Conservation (phyloP, 1,140 invertebrate species). For the Megalonaias nervosa region DNA sequence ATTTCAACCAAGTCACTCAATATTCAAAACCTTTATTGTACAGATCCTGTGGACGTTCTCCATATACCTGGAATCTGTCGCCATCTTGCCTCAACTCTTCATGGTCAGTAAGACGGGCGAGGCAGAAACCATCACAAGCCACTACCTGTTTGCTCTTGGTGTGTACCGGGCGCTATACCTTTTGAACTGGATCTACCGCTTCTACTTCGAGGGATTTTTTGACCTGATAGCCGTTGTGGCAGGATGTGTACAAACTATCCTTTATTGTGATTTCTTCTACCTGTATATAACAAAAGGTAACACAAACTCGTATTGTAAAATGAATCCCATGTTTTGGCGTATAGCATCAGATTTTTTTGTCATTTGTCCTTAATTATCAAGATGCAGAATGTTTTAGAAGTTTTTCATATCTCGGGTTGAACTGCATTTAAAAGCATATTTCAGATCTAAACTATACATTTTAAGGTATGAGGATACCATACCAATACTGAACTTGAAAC, state of each 20-base stretch:
- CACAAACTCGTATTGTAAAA: conserved; percentile 1
- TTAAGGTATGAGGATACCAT: too few species aligned
- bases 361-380: background rate
- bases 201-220: conserved; percentile 91
- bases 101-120: conserved; percentile 99
- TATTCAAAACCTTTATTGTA: conserved; percentile 18
- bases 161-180: conserved; percentile 97
- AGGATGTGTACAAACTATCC: conserved; percentile 91
- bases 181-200: conserved; percentile 98
- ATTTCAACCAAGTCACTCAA: too few species aligned
- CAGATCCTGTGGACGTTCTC: conserved; percentile 98
- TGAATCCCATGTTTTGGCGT: background rate
- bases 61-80: conserved; percentile 99
- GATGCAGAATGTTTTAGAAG: background rate
- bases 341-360: background rate
- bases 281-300: conserved; percentile 99
- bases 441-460: too few species aligned
- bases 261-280: conserved; percentile 99
- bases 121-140: conserved; percentile 99
- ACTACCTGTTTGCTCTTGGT: conserved; percentile 98
- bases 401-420: too few species aligned
- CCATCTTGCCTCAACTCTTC: conserved; percentile 98
- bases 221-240: conserved; percentile 98
- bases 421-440: too few species aligned
- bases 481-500: too few species aligned